Evolutionary conservation across 2,888 invertebrate species (phyloP), one percentile per base, ranked within the genome.

Genomic region (Nezara viridula): DNA sequence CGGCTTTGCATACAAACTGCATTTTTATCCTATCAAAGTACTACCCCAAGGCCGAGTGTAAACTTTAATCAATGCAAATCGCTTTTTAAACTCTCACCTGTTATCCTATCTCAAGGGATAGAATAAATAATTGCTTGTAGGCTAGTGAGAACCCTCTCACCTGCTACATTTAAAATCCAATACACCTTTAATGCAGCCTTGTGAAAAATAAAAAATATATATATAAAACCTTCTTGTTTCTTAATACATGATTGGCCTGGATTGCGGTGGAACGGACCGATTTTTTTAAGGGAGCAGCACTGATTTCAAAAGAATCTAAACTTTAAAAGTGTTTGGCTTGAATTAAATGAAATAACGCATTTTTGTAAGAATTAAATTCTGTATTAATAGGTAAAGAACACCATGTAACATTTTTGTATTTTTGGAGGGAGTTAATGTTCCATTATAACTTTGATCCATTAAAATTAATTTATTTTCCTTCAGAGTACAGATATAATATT

Each of bases 41-140:
- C 73, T 73, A 73, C 16, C 73, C 73, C 73, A 73, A 77, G 73
- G 73, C 73, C 73, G 73, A 40, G 77, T 77, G 40, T 77, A 40
- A 77, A 77, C 77, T 77, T 77, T 77, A 77, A 77, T 77, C 77
- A 77, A 77, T 77, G 77, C 77, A 77, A 77, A 77, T 77, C 77
- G 77, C 77, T 77, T 77, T 77, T 40, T 77, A 77, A 77, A 77
- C 77, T 77, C 40, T 77, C 77, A 77, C 77, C 77, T 77, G 77
- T 77, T 77, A 77, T 77, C 77, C 77, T n/a, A 77, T 77, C 40
- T 77, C 44, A 77, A 44, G 77, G 77, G 77, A 40, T 40, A 44
- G 77, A 77, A 77, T 77, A 77, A 77, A 9, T 77, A 77, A 77
- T 40, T 77, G 77, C 19, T 27, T 60, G 60, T 60, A 27, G 27